Evolutionary conservation across 2,888 invertebrate genomes (phyloP), one percentile per base, ranked within the genome.

Genomic region (Tenthredo amoena): DNA sequence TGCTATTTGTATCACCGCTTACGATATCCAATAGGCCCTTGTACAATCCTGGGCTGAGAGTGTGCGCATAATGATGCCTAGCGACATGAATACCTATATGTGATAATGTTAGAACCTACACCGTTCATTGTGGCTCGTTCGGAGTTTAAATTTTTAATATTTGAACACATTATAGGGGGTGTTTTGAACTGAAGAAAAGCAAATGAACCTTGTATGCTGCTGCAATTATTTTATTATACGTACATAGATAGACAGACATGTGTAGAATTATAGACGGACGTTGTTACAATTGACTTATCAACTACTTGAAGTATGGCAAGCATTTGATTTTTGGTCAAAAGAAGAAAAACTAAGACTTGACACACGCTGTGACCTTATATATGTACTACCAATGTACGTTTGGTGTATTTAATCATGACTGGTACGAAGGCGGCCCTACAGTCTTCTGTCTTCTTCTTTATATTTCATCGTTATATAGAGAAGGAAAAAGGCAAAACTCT

Each of bases 101-200:
- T 50, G 50, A 77, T 47, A 50, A 15, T 10, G n/a, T 43, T 50
- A 26, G 18, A 31, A 47, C 26, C 47, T 26, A 47, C 74, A 74
- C 34, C 31, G 50, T 26, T 50, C 26, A 77, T 31, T 50, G 31
- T 55, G 58, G 26, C 21, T 79, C 37, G n/a, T 79, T 62, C 9
- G 58, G 21, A 47, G 18, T 21, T 31, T 65, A 26, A 1, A 47
- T 47, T 47, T 47, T 26, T 47, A 43, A 83, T 83, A 83, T 83
- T 68, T 18, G 47, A n/a, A 68, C 68, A 21, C 82, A 68, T 83
- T 9, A 12, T n/a, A 50, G n/a, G 12, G 12, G 40, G 68, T 83
- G 82, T 68, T 43, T 83, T 68, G 47, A 68, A 83, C 82, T 68
- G 82, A 68, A 5, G 31, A 47, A 18, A 68, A 47, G 68, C 43